phyloP scores from a whole-genome alignment of 2,888 invertebrate genomes.

The Cephus rjabovi region DNA sequence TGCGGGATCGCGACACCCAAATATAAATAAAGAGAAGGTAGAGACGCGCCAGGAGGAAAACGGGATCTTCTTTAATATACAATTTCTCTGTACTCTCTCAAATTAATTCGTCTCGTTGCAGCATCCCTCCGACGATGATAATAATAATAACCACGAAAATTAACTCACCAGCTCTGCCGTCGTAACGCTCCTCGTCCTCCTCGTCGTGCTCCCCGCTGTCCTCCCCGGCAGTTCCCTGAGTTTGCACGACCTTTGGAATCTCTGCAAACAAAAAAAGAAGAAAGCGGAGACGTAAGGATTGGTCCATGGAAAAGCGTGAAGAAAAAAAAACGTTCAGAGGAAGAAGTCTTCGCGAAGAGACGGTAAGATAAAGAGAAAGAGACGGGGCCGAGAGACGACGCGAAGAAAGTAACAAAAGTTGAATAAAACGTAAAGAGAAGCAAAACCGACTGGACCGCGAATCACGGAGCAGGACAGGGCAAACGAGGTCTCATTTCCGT shows the following conservation, averaged over 20 bases:
- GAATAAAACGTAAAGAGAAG: not conserved
- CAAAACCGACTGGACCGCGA: not conserved
- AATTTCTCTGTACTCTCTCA: not conserved
- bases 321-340: not conserved
- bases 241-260: constrained; percentile 81
- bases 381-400: not conserved
- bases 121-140: not conserved
- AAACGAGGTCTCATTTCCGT: constrained; percentile 28
- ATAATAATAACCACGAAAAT: constrained; percentile 54
- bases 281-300: not conserved
- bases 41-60: not conserved
- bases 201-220: constrained; percentile 62
- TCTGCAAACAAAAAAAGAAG: constrained; percentile 68
- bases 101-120: not conserved
- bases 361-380: not conserved
- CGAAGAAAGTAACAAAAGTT: not conserved
- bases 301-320: not conserved
- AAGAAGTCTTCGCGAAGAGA: not conserved
- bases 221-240: constrained; percentile 69
- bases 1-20: not conserved
- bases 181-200: constrained; percentile 73
- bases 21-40: not conserved
- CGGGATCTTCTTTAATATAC: not conserved
- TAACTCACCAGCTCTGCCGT: constrained; percentile 83
- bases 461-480: not conserved